Base-by-base conservation (phyloP, 2,113 vertebrate species). In the Globicephala melas region DNA sequence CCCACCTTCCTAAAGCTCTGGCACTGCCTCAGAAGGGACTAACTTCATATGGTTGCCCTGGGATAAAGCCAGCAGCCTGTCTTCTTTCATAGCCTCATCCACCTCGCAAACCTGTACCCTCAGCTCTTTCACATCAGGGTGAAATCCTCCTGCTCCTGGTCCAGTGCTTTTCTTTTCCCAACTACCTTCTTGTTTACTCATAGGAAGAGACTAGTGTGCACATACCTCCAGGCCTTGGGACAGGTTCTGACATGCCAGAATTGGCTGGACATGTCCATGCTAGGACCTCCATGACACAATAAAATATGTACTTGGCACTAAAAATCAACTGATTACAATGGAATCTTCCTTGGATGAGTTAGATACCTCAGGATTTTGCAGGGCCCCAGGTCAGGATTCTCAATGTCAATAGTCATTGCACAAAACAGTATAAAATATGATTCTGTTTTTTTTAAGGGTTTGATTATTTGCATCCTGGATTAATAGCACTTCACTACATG, bases 391-490 rank as follows among this genome's bases (percentile, higher is more conserved):
- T 89, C n/a, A 95, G 44, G 47, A 88, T 92, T 96, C 77, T 73
- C 60, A 79, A 76, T 31, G 53, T 26, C 47, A 21, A 74, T 41
- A 84, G 68, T 89, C 50, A 94, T 71, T 84, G 26, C 55, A 76
- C 8, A 62, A 90, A 96, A 82, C 23, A 71, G 13, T 55, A 55
- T n/a, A 47, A 79, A 96, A 76, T 79, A 63, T 67, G 53, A 80
- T 62, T 89, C 53, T 80, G 18, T 47, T 5, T 50, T 83, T 68
- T 71, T 79, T 53, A 73, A 26, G 41, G 11, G 47, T 8, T 41
- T 97, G 84, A 50, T 85, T 89, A 82, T 67, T 95, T 96, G 26
- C 38, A 84, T 90, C 68, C 41, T 87, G 86, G 62, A 67, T 94
- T 85, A 93, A 96, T 73, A 96, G 36, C 25, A 67, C 31, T 86